A percentile compares a stretch with the other conserved stretches of the same genome.
These are phyloP conservation scores for Umimayanthus chanpuru DNA, from an alignment of 92 coral and sea anemone species.

Conservation along the genomic window DNA sequence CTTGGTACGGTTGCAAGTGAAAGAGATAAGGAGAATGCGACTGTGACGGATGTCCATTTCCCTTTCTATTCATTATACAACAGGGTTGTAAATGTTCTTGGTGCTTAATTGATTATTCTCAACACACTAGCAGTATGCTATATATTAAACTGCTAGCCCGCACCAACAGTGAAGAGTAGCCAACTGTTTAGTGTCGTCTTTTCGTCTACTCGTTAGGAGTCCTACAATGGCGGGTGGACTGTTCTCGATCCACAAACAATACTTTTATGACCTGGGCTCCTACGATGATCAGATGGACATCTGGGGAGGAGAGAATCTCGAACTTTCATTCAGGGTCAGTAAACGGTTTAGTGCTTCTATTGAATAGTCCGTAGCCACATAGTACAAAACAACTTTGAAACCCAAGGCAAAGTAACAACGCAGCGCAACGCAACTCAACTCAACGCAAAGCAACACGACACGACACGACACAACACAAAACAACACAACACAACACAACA, in stretches of 20 bases:
- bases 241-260: constrained; percentile 80
- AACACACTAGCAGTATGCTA: not conserved
- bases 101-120: too few relatives aligned
- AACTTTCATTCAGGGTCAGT: constrained; percentile 75
- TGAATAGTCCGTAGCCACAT: not conserved
- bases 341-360: not conserved
- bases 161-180: not conserved
- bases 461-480: too few relatives aligned
- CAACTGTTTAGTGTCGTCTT: not conserved
- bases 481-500: too few relatives aligned
- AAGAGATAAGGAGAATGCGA: too few relatives aligned
- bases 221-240: constrained; percentile 94
- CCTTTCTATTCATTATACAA: too few relatives aligned
- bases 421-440: not conserved
- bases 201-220: constrained; percentile 46
- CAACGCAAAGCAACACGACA: not conserved
- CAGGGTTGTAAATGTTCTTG: too few relatives aligned
- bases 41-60: too few relatives aligned
- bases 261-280: constrained; percentile 84
- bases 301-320: constrained; percentile 71
- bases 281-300: constrained; percentile 83
- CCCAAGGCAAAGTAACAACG: not conserved
- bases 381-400: not conserved
- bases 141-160: not conserved
- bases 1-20: too few relatives aligned